Conservation (phyloP, 2,888 invertebrate genomes). For the Tipula vernalis region DNA sequence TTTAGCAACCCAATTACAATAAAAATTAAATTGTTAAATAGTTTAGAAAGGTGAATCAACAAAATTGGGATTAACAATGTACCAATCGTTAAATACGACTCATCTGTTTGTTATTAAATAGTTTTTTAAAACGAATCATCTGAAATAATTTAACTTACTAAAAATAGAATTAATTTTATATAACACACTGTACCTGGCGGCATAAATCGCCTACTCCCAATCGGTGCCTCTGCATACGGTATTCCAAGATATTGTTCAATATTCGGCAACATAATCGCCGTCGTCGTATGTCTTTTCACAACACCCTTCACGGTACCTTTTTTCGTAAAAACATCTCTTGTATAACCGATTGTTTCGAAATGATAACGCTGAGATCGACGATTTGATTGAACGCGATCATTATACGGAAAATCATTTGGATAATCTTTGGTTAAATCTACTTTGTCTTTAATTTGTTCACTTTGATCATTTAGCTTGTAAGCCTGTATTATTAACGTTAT, state of each 20-base stretch:
- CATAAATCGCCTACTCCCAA: slow-evolving; percentile 65
- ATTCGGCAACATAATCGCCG: slow-evolving; percentile 45
- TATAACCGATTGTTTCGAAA: slow-evolving; percentile 30
- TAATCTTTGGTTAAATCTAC: background rate
- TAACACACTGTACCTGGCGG: slow-evolving; percentile 48
- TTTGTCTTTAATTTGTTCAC: background rate
- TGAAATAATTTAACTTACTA: background rate
- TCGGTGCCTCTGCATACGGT: slow-evolving; percentile 71
- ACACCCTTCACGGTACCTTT: slow-evolving; percentile 58
- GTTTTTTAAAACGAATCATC: background rate
- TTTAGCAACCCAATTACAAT: background rate
- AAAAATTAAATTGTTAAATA: background rate
- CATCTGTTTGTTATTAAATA: background rate
- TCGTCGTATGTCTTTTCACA: slow-evolving; percentile 45
- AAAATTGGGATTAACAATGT: background rate
- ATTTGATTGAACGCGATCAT: background rate
- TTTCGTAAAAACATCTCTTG: slow-evolving; percentile 47
- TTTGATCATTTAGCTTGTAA: background rate
- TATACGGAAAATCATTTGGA: background rate
- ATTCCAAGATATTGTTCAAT: slow-evolving; percentile 68
- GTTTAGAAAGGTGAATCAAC: background rate
- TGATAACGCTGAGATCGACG: background rate
- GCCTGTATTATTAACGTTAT: background rate
- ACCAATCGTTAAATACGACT: background rate
- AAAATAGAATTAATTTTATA: background rate